Percentiles rank a stretch among this genome's conserved stretches.
phyloP scores from a whole-genome alignment of 2,888 invertebrate species.

The Lasioglossum oenotherae region DNA sequence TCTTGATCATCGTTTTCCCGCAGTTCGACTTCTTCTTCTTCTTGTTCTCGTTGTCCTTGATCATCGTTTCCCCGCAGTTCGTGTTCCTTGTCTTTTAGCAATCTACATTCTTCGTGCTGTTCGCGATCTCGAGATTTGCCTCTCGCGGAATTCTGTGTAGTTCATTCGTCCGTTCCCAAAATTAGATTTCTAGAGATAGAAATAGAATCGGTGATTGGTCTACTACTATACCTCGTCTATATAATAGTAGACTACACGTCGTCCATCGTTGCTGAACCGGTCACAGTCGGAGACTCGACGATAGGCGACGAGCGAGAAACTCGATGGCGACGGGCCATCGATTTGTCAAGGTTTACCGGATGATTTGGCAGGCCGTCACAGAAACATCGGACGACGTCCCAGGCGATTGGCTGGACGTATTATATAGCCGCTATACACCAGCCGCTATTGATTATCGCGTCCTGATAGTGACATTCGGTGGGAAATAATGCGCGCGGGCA shows the following conservation, averaged over 20 bases:
- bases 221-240: no score
- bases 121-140: no score
- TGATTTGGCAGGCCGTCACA: slow-evolving; percentile 44
- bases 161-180: neutral
- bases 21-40: no score
- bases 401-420: slow-evolving; percentile 45
- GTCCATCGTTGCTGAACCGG: neutral
- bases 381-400: slow-evolving; percentile 45
- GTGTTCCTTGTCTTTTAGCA: neutral
- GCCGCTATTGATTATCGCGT: slow-evolving; percentile 66
- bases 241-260: no score
- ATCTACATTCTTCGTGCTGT: neutral
- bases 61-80: neutral
- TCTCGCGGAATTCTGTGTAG: no score
- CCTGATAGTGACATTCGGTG: slow-evolving; percentile 57
- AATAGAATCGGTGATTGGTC: no score
- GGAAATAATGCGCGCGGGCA: slow-evolving; percentile 60
- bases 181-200: no score
- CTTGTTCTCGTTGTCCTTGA: no score
- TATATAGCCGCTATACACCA: slow-evolving; percentile 14
- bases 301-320: neutral
- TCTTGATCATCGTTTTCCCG: no score
- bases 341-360: slow-evolving; percentile 50
- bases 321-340: slow-evolving; percentile 39
- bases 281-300: neutral